Base-by-base conservation (phyloP, 2,797 vertebrate genomes). In the Pseudomugil tenellus region DNA sequence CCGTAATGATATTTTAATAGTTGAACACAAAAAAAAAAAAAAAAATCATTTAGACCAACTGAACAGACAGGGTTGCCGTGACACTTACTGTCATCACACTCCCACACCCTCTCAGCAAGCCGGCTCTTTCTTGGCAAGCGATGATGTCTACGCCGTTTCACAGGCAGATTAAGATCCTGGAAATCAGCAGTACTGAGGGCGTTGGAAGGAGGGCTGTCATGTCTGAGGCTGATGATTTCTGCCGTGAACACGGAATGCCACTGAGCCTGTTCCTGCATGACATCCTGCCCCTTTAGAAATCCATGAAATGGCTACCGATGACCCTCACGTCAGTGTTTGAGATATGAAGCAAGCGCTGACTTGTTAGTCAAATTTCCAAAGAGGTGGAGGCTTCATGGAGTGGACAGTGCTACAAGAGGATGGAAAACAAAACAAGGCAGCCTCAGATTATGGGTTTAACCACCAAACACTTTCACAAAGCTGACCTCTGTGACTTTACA, bases 181-280 rank as follows among this genome's bases (percentile, higher is more conserved):
- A 57, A 59, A 31, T 3, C 3, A 31, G 6, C 58, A 68, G 37
- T 39, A 49, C 7, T 56, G 17, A 68, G 83, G 84, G 84, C 29
- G 78, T 78, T 53, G 66, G 16, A 54, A 29, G 2, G 32, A 23
- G 28, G 14, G 67, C 55, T 65, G 12, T 34, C 70, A 28, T 49
- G 32, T 70, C 66, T 74, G 43, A 59, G 62, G 43, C 23, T 4
- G 41, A 70, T 74, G 39, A 72, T 70, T 64, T 73, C 21, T 58
- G 31, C 28, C 37, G 34, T 25, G 58, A 61, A 37, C 37, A 10
- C 63, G 68, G 80, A 92, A 90, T 91, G 90, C 51, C 21, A 72
- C 72, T 5, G 0, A 76, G 81, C 90, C 77, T 14, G 91, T 89
- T 92, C 66, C 55, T 2, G 56, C n/a, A 32, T 29, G 52, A 43